Evolutionary conservation across 2,888 invertebrate species (phyloP), one percentile per base, ranked within the genome.

Genomic region (Sarcophaga carnaria): DNA sequence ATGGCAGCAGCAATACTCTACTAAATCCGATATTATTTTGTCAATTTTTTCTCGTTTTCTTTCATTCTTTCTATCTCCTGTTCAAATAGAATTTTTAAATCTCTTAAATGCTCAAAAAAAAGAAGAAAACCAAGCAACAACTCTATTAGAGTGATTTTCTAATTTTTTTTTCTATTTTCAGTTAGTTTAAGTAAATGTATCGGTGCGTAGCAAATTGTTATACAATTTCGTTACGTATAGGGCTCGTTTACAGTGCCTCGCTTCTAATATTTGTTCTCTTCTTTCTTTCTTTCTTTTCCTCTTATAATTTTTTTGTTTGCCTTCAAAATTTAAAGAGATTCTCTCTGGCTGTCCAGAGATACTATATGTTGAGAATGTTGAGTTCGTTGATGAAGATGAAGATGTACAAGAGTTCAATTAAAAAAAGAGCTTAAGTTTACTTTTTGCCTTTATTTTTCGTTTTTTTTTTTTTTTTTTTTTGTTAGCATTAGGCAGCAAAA

Each of bases 361-460:
- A 37, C 37, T 25, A 25, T 3, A 37, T 37, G 37, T 37, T 37
- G 37, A 37, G 37, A 6, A 37, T 1, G 37, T 37, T 37, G 37
- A 20, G 20, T 3, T n/a, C 4, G 6, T 22, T 25, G 8, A 54
- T 54, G 70, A 20, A 62, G 45, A 69, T 63, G 45, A 69, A 71
- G 80, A 77, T 75, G 67, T 45, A 54, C 60, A 45, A 76, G 78
- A 76, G 78, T 81, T 79, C 87, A 87, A 87, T 87, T 87, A 87
- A 72, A 81, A 37, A 37, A 81, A 76, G 25, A 80, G 69, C 77
- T 84, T 81, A 83, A 75, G 64, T 71, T 64, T 47, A 10, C 76
- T 54, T 62, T 20, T 54, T 54, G 20, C 14, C 47, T 69, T 20
- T 20, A 62, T 74, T 69, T 60, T 80, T 59, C 74, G 59, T n/a